Percentiles rank a stretch among this genome's conserved stretches.
These are phyloP conservation scores for Myoxocephalus aenaeus DNA, from an alignment of 2,797 vertebrate genomes.

Conservation along the genomic window DNA sequence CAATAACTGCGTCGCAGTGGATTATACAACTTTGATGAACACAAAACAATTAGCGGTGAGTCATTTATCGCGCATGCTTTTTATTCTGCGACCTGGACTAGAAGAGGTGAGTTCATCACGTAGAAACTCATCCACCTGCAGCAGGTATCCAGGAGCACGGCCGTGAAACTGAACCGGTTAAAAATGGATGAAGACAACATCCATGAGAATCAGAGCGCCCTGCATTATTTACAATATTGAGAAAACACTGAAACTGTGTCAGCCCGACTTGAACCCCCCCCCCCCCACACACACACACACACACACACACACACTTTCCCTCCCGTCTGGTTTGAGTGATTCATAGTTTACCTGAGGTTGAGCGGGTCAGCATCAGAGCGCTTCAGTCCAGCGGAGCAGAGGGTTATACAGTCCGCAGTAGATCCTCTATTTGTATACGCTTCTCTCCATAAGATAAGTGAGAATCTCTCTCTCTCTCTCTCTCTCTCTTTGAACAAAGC, in stretches of 20 bases:
- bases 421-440: constrained; percentile 2
- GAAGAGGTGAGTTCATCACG: constrained; percentile 44
- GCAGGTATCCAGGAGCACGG: no score
- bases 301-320: background rate
- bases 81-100: constrained; percentile 47
- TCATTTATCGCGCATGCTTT: constrained; percentile 57
- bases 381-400: constrained; percentile 27
- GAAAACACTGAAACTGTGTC: constrained; percentile 58
- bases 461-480: no score
- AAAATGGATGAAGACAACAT: constrained; percentile 77
- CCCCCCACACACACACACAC: background rate
- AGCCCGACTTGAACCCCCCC: constrained; percentile 53
- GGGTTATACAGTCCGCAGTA: background rate
- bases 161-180: constrained; percentile 65
- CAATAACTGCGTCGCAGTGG: constrained; percentile 36
- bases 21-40: constrained; percentile 52
- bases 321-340: background rate
- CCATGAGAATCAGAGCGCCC: constrained; percentile 50
- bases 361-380: constrained; percentile 34
- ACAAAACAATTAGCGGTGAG: constrained; percentile 48
- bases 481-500: background rate
- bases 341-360: constrained; percentile 49
- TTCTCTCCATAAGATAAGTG: constrained; percentile 5
- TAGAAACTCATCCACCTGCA: no score
- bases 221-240: constrained; percentile 74